Base-by-base conservation (phyloP, 2,888 invertebrate genomes). In the Entomobrya proxima region DNA sequence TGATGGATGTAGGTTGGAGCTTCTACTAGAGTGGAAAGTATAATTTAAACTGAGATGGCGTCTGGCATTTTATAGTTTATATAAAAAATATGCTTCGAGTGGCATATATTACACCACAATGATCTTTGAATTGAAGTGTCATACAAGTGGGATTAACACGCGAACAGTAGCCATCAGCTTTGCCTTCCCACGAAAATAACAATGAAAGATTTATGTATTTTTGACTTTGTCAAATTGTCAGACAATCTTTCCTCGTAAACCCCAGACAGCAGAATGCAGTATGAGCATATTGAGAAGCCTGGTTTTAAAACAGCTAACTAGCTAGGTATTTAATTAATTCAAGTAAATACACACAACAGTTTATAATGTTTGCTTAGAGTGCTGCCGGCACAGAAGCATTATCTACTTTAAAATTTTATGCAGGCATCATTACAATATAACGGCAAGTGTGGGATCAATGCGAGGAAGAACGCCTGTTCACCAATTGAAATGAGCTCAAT, bases 391-490 rank as follows among this genome's bases (percentile, higher is more conserved):
- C n/a, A n/a, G n/a, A n/a, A n/a, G n/a, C n/a, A n/a, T n/a, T n/a
- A n/a, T n/a, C n/a, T n/a, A n/a, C n/a, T 58, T 18, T 58, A n/a
- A 4, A 18, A 75, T 55, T 18, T 75, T 75, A 37, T 52, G 75
- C 21, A 35, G 55, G 13, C 55, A 47, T 37, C 18, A 47, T 32
- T 30, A 18, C 13, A n/a, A 9, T 11, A 72, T 30, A 44, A 44
- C 69, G 69, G 44, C 74, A 47, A 50, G 21, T 30, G 30, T 5
- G 9, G n/a, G n/a, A n/a, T n/a, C n/a, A n/a, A n/a, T n/a, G n/a
- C n/a, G n/a, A n/a, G n/a, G n/a, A n/a, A 50, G 9, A n/a, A 24
- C 74, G 18, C 74, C 37, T 44, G 24, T 24, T 75, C 24, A 55
- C 55, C 55, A 55, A 77, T 44, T 77, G 27, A 77, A 44, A 37